Conservation (phyloP, 2,113 vertebrate genomes). For the Salminus brasiliensis region DNA sequence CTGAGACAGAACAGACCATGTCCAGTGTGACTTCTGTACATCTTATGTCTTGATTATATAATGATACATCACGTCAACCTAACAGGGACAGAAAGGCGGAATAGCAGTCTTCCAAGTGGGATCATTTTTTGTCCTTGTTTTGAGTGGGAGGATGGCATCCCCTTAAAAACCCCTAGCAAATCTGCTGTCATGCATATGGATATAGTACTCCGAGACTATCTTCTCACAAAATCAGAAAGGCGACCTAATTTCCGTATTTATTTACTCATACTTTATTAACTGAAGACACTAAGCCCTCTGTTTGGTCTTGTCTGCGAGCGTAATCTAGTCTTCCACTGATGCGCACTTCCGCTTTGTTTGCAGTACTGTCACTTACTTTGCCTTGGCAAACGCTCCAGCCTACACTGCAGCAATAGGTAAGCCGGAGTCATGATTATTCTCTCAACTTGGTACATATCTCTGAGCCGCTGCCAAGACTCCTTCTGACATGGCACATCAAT, state of each 20-base stretch:
- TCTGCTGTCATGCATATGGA: no score
- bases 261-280: neutral
- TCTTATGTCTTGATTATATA: no score
- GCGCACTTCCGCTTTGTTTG: neutral
- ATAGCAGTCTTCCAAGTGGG: no score
- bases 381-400: neutral
- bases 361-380: neutral
- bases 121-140: no score
- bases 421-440: neutral
- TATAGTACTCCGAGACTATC: no score
- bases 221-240: no score
- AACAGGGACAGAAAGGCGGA: no score
- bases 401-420: constrained; percentile 4
- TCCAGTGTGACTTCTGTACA: no score
- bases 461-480: neutral
- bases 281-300: neutral
- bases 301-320: neutral
- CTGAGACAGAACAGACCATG: no score
- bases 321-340: neutral
- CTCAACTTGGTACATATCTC: constrained; percentile 12
- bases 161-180: no score
- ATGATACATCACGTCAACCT: no score
- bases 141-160: no score
- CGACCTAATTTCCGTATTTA: neutral
- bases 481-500: neutral